phyloP scores from a whole-genome alignment of 2,113 vertebrate genomes.

The Spea multiplicata region DNA sequence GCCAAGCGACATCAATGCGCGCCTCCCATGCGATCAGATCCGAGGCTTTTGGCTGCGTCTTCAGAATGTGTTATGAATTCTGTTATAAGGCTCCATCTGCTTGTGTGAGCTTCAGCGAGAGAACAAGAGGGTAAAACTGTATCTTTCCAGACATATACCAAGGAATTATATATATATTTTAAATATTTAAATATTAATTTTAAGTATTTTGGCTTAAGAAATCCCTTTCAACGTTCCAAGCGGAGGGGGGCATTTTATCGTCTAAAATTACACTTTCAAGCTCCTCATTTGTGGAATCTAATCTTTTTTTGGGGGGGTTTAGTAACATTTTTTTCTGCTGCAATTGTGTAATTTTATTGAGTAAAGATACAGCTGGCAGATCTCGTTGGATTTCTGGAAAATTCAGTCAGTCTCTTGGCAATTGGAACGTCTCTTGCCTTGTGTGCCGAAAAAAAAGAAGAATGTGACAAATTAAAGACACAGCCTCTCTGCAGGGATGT shows the following conservation, averaged over 20 bases:
- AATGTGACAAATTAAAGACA: constrained; percentile 18
- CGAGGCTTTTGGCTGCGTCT: background rate
- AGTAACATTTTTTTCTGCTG: background rate
- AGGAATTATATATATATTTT: too few relatives aligned
- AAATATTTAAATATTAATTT: too few relatives aligned
- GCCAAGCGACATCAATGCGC: too few relatives aligned
- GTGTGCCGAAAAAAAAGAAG: background rate
- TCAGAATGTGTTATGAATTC: background rate
- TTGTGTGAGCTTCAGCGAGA: background rate
- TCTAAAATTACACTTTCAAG: too few relatives aligned
- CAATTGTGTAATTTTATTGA: constrained; percentile 9
- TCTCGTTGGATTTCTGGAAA: constrained; percentile 11
- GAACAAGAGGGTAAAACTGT: background rate
- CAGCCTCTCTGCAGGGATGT: background rate
- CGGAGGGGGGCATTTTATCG: too few relatives aligned
- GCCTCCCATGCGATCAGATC: too few relatives aligned
- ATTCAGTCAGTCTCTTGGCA: constrained; percentile 5
- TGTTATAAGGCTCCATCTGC: constrained; percentile 15
- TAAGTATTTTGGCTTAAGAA: too few relatives aligned
- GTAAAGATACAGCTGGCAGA: background rate
- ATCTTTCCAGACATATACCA: background rate
- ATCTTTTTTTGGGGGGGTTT: background rate
- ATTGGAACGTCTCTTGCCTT: background rate
- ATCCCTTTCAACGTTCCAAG: too few relatives aligned
- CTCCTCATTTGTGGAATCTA: background rate